Conservation (phyloP, 2,113 vertebrate species). For the Oryzias celebensis region DNA sequence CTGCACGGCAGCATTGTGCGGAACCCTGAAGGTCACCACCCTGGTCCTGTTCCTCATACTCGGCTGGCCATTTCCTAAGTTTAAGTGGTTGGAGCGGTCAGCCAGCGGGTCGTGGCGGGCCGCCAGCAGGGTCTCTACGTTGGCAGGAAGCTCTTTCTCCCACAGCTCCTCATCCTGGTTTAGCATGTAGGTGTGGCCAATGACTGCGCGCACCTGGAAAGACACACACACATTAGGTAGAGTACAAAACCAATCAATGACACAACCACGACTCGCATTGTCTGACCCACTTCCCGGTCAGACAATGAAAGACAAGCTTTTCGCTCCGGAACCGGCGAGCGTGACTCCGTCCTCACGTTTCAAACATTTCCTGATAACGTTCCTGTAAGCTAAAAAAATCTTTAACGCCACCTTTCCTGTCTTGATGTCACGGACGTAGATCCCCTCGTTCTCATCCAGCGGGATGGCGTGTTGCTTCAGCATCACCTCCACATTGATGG, state of each 20-base stretch:
- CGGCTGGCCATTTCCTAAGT: rapidly evolving
- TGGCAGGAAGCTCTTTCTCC: constrained; percentile 84
- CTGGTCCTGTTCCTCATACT: constrained; percentile 75
- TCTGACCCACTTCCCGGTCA: not conserved
- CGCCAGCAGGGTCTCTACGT: constrained; percentile 81
- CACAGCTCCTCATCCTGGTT: constrained; percentile 88
- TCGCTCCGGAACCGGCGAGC: too few relatives aligned
- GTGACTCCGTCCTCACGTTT: too few relatives aligned
- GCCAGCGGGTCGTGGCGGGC: constrained; percentile 74
- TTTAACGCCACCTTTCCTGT: constrained; percentile 80
- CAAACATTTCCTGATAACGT: too few relatives aligned
- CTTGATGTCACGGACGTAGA: constrained; percentile 88
- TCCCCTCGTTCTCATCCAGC: constrained; percentile 88
- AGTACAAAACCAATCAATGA: not conserved
- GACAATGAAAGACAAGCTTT: not conserved
- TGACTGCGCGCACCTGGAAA: constrained; percentile 84
- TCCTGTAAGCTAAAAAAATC: too few relatives aligned
- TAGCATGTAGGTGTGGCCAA: constrained; percentile 89
- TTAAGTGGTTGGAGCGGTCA: constrained; percentile 58
- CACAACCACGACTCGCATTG: not conserved
- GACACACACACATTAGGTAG: not conserved
- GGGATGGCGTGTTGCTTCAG: constrained; percentile 81
- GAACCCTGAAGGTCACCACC: constrained; percentile 84
- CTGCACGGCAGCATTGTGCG: constrained; percentile 87
- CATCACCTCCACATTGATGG: constrained; percentile 81